Evolutionary conservation across 2,888 invertebrate genomes (phyloP).

Genomic region (Junonia oenone): DNA sequence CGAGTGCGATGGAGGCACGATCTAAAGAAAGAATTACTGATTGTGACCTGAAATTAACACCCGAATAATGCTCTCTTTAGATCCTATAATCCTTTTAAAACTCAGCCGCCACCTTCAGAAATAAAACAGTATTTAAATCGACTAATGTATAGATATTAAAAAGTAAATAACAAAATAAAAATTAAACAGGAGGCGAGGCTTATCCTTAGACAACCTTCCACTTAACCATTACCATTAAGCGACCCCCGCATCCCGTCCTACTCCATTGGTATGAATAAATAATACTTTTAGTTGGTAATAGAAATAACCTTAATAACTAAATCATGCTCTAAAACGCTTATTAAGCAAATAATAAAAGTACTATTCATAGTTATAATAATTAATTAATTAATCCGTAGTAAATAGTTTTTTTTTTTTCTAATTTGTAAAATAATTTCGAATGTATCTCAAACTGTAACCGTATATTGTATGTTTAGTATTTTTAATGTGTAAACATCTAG

Average conservation of each 20-base stretch:
- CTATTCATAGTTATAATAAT: neutral
- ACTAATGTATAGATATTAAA: too few relatives aligned
- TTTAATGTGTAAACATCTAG: neutral
- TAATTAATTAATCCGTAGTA: neutral
- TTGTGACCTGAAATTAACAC: neutral
- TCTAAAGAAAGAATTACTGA: neutral
- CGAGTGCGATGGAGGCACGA: neutral
- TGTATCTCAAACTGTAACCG: neutral
- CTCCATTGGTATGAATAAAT: slow-evolving; percentile 22
- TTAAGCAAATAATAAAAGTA: neutral
- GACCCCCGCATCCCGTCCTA: slow-evolving; percentile 19
- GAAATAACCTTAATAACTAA: neutral
- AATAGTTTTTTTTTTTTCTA: neutral
- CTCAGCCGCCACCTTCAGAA: neutral
- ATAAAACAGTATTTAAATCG: neutral
- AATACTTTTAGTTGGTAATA: neutral
- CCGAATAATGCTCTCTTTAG: neutral
- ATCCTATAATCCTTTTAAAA: neutral
- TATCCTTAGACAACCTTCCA: slow-evolving; percentile 15
- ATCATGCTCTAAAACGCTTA: neutral
- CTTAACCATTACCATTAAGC: slow-evolving; percentile 15
- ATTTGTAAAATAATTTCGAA: neutral
- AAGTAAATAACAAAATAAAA: neutral
- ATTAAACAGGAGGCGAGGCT: slow-evolving; percentile 28
- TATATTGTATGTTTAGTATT: neutral